Percentiles rank a stretch among this genome's conserved stretches.
phyloP scores from a whole-genome alignment of 2,113 vertebrate species.

The Platichthys flesus region DNA sequence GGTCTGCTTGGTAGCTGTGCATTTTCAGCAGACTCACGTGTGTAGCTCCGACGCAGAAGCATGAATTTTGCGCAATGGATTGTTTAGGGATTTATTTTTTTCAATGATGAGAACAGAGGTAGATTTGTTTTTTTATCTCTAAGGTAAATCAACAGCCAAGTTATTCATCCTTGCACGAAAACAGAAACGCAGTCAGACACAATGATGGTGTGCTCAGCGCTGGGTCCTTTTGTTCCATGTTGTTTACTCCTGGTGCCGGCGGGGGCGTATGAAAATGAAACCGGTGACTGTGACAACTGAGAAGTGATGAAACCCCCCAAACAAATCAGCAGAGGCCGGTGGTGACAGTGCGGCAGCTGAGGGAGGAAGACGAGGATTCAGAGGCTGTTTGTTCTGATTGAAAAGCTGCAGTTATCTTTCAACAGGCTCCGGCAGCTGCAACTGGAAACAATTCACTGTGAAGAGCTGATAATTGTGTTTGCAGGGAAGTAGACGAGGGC shows the following conservation, averaged over 20 bases:
- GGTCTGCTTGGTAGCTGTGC: no score
- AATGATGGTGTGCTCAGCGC: background rate
- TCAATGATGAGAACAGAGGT: no score
- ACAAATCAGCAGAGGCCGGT: constrained; percentile 3
- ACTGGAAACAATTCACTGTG: constrained; percentile 13
- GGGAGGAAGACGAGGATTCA: no score
- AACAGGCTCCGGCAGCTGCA: constrained; percentile 14
- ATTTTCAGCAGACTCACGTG: no score
- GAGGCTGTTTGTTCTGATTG: no score
- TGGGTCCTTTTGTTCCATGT: constrained; percentile 8
- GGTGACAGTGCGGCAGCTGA: constrained; percentile 36
- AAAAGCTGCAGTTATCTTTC: constrained; percentile 32
- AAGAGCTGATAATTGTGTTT: constrained; percentile 25
- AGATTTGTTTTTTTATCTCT: background rate
- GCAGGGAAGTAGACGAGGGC: constrained; percentile 27
- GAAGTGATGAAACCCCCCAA: constrained; percentile 40
- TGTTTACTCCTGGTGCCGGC: constrained; percentile 32
- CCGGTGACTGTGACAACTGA: constrained; percentile 5
- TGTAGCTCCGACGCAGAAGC: no score
- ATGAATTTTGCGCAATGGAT: no score
- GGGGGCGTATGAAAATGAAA: constrained; percentile 15
- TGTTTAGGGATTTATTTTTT: no score
- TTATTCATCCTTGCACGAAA: background rate
- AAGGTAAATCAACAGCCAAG: constrained; percentile 2
- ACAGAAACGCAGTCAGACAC: background rate